Conservation (phyloP, 64 coral and sea anemone genomes). For the Cladopsammia gracilis region DNA sequence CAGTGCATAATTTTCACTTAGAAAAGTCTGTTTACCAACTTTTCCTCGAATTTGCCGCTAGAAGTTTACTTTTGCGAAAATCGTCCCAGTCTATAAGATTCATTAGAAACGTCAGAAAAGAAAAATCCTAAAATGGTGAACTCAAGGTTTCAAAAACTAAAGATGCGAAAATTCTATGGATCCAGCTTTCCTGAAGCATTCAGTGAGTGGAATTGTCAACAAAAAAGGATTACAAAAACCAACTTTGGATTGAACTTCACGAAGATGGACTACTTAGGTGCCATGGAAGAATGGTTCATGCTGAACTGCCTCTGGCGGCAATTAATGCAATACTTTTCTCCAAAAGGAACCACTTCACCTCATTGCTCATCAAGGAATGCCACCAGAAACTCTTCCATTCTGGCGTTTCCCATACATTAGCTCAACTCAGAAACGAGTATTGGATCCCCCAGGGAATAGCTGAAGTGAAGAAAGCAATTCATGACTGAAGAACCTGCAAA, state of each 20-base stretch:
- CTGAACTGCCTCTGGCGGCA: not conserved
- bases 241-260: constrained; percentile 15
- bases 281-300: constrained; percentile 11
- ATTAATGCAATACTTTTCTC: not conserved
- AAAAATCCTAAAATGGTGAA: too few species aligned
- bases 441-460: too few species aligned
- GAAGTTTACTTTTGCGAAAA: too few species aligned
- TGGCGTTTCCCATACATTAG: too few species aligned
- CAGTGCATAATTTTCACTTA: too few species aligned
- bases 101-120: constrained; percentile 15
- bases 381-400: constrained; percentile 13
- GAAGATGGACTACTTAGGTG: not conserved
- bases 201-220: not conserved
- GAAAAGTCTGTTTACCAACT: too few species aligned
- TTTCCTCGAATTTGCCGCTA: too few species aligned
- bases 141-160: not conserved
- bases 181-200: too few species aligned
- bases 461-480: constrained; percentile 30
- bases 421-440: too few species aligned
- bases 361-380: constrained; percentile 7
- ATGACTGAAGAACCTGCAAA: constrained; percentile 42
- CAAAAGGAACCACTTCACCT: constrained; percentile 14
- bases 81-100: too few species aligned
- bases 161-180: too few species aligned
- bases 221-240: constrained; percentile 22